A percentile compares a stretch with the other conserved stretches of the same genome.
Conservation (phyloP, 2,888 invertebrate genomes). For the Piscicola geometra region DNA sequence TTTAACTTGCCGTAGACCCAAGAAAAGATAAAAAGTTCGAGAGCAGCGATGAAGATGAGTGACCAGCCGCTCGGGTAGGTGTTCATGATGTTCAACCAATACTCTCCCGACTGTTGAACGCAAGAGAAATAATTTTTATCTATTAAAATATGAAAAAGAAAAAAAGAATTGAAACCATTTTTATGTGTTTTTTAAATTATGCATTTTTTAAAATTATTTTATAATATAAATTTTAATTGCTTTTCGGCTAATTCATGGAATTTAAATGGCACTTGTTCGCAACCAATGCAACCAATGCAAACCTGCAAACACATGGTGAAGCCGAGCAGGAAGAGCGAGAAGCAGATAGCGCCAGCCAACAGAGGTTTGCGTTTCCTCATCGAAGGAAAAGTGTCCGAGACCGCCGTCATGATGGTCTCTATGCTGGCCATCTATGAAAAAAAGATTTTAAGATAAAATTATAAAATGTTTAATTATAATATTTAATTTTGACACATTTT, state of each 20-base stretch:
- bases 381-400: slow-evolving; percentile 37
- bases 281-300: no score
- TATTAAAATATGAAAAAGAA: no score
- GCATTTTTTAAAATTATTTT: no score
- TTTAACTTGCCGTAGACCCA: slow-evolving; percentile 43
- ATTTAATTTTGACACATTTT: no score
- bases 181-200: no score
- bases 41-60: slow-evolving; percentile 43
- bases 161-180: no score
- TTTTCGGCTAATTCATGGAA: no score
- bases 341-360: slow-evolving; percentile 37
- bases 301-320: slow-evolving; percentile 40
- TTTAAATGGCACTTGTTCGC: no score
- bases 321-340: slow-evolving; percentile 39
- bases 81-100: slow-evolving; percentile 45
- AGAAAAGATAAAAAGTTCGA: slow-evolving; percentile 42
- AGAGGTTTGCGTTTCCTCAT: slow-evolving; percentile 32
- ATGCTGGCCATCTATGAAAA: slow-evolving; percentile 31
- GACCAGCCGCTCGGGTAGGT: slow-evolving; percentile 45
- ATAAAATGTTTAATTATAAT: no score
- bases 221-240: no score
- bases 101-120: slow-evolving; percentile 43
- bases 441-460: no score
- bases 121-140: no score
- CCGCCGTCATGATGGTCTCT: slow-evolving; percentile 43